Percentiles rank a stretch among this genome's conserved stretches.
These are phyloP conservation scores for Callitettix versicolor DNA, from an alignment of 1,140 invertebrate genomes.

Conservation along the genomic window DNA sequence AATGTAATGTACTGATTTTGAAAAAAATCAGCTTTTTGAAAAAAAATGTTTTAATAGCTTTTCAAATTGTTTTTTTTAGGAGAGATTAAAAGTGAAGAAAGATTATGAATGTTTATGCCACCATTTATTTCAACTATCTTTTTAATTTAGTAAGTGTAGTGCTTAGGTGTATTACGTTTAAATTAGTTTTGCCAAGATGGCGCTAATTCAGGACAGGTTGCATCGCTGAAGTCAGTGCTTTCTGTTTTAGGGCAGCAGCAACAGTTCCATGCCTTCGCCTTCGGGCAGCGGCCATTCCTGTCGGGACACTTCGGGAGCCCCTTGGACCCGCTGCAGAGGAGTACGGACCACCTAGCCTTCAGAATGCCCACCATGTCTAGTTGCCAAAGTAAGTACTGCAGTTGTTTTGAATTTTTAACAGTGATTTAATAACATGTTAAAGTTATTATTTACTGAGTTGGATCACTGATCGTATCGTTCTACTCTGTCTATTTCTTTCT, in stretches of 20 bases:
- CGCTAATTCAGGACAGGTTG: slow-evolving; percentile 6
- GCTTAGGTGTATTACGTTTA: neutral
- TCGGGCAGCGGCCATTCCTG: slow-evolving; percentile 78
- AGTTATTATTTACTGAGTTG: too few relatives aligned
- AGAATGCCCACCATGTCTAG: slow-evolving; percentile 75
- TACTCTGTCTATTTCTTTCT: too few relatives aligned
- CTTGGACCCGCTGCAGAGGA: slow-evolving; percentile 44
- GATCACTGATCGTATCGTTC: too few relatives aligned
- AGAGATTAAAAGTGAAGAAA: too few relatives aligned
- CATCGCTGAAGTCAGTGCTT: slow-evolving; percentile 12
- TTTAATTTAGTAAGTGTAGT: neutral
- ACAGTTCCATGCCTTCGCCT: slow-evolving; percentile 77
- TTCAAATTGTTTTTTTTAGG: too few relatives aligned
- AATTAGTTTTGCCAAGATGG: neutral
- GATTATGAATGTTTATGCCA: too few relatives aligned
- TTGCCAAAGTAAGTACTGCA: slow-evolving; percentile 74
- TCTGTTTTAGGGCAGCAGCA: slow-evolving; percentile 72
- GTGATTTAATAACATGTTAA: too few relatives aligned
- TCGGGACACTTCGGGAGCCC: slow-evolving; percentile 48
- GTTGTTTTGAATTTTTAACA: too few relatives aligned
- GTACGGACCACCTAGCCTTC: slow-evolving; percentile 65
- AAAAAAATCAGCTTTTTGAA: too few relatives aligned
- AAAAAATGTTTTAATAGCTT: too few relatives aligned
- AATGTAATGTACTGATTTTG: too few relatives aligned
- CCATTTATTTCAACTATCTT: too few relatives aligned